Conservation (phyloP, 2,888 invertebrate species). For the Torymus aiolomorphi region DNA sequence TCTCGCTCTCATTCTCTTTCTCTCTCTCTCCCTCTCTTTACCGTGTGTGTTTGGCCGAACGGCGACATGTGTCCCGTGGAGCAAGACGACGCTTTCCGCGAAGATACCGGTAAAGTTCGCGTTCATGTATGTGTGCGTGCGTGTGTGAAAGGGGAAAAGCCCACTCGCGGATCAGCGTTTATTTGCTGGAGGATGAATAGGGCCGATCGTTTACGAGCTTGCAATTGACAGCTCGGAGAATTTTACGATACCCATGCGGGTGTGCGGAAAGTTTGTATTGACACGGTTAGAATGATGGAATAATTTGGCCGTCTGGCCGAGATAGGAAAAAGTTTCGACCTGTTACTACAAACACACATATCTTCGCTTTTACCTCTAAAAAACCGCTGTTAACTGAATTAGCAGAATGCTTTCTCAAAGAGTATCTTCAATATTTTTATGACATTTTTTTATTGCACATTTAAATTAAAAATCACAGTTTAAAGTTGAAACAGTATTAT, state of each 20-base stretch:
- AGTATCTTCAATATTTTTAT: too few relatives aligned
- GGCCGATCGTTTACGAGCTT: constrained; percentile 18
- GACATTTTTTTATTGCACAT: too few relatives aligned
- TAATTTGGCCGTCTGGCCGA: not conserved
- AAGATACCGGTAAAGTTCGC: constrained; percentile 67
- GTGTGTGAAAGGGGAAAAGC: not conserved
- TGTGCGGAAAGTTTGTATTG: not conserved
- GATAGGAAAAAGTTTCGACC: not conserved
- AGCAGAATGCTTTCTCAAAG: too few relatives aligned
- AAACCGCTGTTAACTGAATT: too few relatives aligned
- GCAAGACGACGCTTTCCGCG: constrained; percentile 63
- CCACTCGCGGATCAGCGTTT: too few relatives aligned
- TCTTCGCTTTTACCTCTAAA: too few relatives aligned
- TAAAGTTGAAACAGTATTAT: too few relatives aligned
- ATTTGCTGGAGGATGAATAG: not conserved
- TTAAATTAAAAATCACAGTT: too few relatives aligned
- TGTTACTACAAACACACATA: not conserved
- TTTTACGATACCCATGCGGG: constrained; percentile 21
- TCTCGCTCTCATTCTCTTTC: too few relatives aligned
- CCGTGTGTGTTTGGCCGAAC: not conserved
- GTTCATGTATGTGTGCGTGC: constrained; percentile 37
- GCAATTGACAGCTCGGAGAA: constrained; percentile 30
- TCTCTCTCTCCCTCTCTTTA: not conserved
- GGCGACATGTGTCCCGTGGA: constrained; percentile 56
- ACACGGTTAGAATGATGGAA: too few relatives aligned